Percentiles rank a stretch among this genome's conserved stretches.
phyloP scores from a whole-genome alignment of 2,113 vertebrate species.

The Prunella fulvescens region DNA sequence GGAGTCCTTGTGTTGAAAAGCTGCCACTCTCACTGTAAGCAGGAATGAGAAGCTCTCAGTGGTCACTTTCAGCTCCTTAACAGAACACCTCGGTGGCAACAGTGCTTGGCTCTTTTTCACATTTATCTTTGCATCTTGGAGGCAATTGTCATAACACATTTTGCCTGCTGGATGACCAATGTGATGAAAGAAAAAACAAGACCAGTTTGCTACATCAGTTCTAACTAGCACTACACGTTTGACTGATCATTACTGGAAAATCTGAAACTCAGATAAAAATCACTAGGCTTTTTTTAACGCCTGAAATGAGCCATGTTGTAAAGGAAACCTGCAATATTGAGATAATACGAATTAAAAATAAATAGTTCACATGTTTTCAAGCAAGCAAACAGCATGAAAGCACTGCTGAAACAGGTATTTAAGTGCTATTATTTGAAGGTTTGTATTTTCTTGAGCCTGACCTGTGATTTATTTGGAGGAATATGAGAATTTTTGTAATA shows the following conservation, averaged over 20 bases:
- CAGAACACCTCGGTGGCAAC: neutral
- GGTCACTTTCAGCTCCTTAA: neutral
- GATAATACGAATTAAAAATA: conserved; percentile 80
- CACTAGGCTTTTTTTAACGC: conserved; percentile 61
- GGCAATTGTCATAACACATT: conserved; percentile 29
- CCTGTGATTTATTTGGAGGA: conserved; percentile 47
- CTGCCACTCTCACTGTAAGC: neutral
- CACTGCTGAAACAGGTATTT: conserved; percentile 57
- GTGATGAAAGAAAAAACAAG: conserved; percentile 65
- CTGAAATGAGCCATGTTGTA: conserved; percentile 70
- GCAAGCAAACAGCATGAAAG: conserved; percentile 32
- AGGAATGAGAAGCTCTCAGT: neutral
- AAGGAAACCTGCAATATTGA: conserved; percentile 79
- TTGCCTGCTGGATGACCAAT: conserved; percentile 33
- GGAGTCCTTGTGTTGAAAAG: neutral
- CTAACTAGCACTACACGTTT: conserved; percentile 39
- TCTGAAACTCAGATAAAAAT: conserved; percentile 74
- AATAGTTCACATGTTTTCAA: conserved; percentile 75
- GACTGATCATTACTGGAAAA: conserved; percentile 68
- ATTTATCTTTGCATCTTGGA: conserved; percentile 40
- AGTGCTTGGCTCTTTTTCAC: neutral
- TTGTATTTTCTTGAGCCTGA: conserved; percentile 63
- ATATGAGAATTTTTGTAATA: conserved; percentile 16
- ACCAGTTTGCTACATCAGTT: conserved; percentile 38
- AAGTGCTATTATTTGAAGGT: conserved; percentile 63